These are phyloP conservation scores for Callithrix jacchus DNA, from an alignment of 2,113 vertebrate genomes.

Conservation along the genomic window DNA sequence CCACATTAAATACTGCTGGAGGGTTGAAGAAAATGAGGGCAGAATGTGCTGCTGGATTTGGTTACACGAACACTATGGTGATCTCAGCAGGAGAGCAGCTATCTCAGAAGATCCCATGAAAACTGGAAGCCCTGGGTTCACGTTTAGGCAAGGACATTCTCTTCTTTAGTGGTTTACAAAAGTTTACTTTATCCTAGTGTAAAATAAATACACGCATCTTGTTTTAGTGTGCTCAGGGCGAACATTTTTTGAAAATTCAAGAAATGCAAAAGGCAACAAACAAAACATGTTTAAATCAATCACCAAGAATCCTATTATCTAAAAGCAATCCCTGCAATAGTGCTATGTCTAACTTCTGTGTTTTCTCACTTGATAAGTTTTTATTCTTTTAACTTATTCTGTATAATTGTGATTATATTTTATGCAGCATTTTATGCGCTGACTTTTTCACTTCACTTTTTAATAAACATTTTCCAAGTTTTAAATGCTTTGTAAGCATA, in stretches of 20 bases:
- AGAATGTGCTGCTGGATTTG: background rate
- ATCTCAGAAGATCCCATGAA: fast-evolving
- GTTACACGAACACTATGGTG: background rate
- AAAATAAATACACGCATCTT: background rate
- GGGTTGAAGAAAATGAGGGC: background rate
- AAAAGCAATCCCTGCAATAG: background rate
- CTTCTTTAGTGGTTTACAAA: background rate
- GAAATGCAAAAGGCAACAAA: background rate
- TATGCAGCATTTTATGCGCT: background rate
- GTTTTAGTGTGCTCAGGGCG: background rate
- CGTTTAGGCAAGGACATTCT: background rate
- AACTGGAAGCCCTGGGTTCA: background rate
- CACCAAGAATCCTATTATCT: background rate
- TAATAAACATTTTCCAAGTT: conserved; percentile 1
- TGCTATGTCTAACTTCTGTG: background rate
- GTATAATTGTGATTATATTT: background rate
- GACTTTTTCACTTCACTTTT: conserved; percentile 10
- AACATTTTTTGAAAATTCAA: background rate
- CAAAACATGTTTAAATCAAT: background rate
- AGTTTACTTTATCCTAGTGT: background rate
- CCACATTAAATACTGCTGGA: background rate
- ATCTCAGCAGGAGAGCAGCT: background rate
- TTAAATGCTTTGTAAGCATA: background rate
- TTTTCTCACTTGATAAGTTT: background rate
- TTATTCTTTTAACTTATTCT: background rate